Evolutionary conservation across 2,888 invertebrate species (phyloP).

Genomic region (Dryobotodes eremita): DNA sequence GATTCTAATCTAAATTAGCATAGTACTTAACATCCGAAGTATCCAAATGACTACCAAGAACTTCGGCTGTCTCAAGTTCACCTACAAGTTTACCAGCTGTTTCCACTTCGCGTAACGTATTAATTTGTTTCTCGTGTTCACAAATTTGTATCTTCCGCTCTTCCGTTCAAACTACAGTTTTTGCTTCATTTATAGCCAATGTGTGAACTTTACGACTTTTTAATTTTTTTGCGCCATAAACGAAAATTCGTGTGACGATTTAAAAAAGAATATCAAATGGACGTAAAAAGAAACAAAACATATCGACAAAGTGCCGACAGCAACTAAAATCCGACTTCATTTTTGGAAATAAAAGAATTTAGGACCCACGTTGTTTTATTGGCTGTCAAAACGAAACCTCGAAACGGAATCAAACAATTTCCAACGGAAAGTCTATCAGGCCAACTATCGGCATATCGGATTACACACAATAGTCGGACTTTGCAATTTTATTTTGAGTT

Average conservation of each 20-base stretch:
- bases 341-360: constrained; percentile 61
- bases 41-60: constrained; percentile 43
- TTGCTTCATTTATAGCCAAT: constrained; percentile 66
- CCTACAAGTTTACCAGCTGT: constrained; percentile 76
- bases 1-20: constrained; percentile 30
- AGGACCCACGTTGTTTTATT: constrained; percentile 68
- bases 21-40: constrained; percentile 19
- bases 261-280: constrained; percentile 61
- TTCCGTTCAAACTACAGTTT: constrained; percentile 74
- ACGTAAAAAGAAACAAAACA: constrained; percentile 61
- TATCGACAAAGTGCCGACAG: constrained; percentile 63
- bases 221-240: constrained; percentile 59
- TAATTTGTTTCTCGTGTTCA: constrained; percentile 89
- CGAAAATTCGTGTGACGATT: constrained; percentile 61
- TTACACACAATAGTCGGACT: constrained; percentile 85
- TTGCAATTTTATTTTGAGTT: constrained; percentile 71
- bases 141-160: constrained; percentile 87
- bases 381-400: constrained; percentile 78
- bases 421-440: constrained; percentile 81
- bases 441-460: constrained; percentile 86
- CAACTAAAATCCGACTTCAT: constrained; percentile 61
- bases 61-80: constrained; percentile 54
- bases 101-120: constrained; percentile 83
- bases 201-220: constrained; percentile 65
- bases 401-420: constrained; percentile 85